Conservation (phyloP, 2,888 invertebrate species). For the Polylopha cassiicola region DNA sequence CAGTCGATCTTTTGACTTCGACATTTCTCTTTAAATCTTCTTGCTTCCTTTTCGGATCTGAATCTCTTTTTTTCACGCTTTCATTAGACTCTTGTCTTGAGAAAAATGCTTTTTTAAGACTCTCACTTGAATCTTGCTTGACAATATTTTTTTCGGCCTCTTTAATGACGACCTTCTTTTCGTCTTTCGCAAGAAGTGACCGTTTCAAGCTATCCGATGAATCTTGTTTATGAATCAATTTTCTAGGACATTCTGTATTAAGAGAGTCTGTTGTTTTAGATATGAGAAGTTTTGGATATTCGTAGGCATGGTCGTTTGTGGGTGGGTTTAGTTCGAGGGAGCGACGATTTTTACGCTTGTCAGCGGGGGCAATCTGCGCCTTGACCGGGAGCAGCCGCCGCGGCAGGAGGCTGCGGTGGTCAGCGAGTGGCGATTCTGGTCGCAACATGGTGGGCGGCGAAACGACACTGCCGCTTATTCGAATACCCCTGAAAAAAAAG, state of each 20-base stretch:
- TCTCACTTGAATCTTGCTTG: conserved; percentile 66
- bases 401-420: conserved; percentile 71
- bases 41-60: conserved; percentile 51
- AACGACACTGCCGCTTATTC: conserved; percentile 50
- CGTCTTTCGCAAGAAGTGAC: conserved; percentile 61
- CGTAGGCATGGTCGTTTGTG: conserved; percentile 56
- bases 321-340: conserved; percentile 71
- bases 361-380: conserved; percentile 66
- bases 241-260: conserved; percentile 67
- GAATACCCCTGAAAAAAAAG: conserved; percentile 60
- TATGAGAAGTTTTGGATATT: conserved; percentile 69
- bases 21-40: too few relatives aligned
- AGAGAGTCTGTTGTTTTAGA: conserved; percentile 72
- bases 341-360: conserved; percentile 67
- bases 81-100: conserved; percentile 67
- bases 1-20: conserved; percentile 53
- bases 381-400: conserved; percentile 67
- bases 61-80: conserved; percentile 59
- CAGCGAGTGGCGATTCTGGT: conserved; percentile 74
- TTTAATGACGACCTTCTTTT: conserved; percentile 53
- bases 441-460: conserved; percentile 69
- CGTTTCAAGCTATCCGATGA: conserved; percentile 67
- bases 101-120: conserved; percentile 61
- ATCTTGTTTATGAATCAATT: conserved; percentile 66
- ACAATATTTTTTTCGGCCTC: conserved; percentile 56